Evolutionary conservation across 2,113 vertebrate genomes (phyloP).

Genomic region (Gnathonemus echidnorhynchus): DNA sequence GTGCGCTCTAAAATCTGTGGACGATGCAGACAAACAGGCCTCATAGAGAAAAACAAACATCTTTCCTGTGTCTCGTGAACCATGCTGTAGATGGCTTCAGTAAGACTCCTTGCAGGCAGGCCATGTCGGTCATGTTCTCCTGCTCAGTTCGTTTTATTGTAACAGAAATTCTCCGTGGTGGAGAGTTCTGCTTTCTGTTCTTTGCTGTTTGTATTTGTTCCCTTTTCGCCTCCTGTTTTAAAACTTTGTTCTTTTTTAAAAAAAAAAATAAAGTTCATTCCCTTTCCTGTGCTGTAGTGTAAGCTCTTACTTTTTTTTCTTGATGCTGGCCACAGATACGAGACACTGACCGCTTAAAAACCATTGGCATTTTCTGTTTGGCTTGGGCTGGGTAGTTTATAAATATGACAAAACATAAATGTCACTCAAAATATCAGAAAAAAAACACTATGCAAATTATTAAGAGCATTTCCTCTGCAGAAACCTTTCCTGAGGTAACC

Average conservation of each 20-base stretch:
- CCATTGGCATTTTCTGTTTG: background rate
- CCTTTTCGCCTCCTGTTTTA: constrained; percentile 85
- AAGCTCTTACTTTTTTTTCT: constrained; percentile 10
- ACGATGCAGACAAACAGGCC: constrained; percentile 25
- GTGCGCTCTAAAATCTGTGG: constrained; percentile 53
- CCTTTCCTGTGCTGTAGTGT: constrained; percentile 35
- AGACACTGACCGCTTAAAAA: background rate
- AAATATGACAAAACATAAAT: background rate
- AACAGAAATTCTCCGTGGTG: constrained; percentile 75
- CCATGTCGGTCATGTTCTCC: constrained; percentile 57
- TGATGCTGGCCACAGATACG: background rate
- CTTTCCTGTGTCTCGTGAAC: constrained; percentile 46
- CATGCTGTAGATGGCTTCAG: constrained; percentile 32
- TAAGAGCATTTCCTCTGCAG: background rate
- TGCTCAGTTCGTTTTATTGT: constrained; percentile 76
- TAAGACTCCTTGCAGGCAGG: constrained; percentile 48
- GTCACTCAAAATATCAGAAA: background rate
- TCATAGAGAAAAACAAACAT: constrained; percentile 33
- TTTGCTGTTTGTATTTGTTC: constrained; percentile 81
- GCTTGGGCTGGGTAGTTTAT: background rate
- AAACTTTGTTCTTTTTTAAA: constrained; percentile 72
- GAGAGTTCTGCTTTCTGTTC: constrained; percentile 79
- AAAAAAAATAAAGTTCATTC: constrained; percentile 79
- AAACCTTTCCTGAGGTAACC: background rate
- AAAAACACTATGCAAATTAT: background rate